Conservation (phyloP, 2,797 vertebrate species). For the Sphenopsis melanotis region DNA sequence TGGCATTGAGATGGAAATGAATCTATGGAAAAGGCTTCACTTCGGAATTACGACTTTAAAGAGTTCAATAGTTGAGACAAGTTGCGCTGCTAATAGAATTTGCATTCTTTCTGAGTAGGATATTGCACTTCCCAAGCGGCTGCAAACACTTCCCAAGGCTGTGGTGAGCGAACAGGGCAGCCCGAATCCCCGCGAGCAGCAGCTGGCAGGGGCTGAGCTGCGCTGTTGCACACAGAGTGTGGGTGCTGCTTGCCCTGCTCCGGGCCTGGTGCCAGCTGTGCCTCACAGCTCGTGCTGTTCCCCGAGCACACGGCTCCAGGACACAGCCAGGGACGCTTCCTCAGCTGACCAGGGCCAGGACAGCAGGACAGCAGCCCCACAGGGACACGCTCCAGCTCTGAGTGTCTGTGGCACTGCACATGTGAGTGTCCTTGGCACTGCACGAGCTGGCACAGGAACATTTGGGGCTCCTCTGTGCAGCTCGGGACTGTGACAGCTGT, state of each 20-base stretch:
- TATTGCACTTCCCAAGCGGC: not conserved
- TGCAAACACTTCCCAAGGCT: not conserved
- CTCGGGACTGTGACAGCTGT: accelerated
- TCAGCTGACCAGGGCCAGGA: not conserved
- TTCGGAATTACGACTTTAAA: not conserved
- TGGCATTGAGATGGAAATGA: not conserved
- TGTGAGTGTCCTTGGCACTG: accelerated
- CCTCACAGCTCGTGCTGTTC: not conserved
- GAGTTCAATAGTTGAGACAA: not conserved
- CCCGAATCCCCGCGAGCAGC: not conserved
- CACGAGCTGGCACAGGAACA: accelerated
- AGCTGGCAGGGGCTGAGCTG: not conserved
- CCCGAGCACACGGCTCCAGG: not conserved
- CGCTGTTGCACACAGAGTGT: accelerated
- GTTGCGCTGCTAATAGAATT: no score
- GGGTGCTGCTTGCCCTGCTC: not conserved
- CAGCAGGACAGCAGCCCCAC: no score
- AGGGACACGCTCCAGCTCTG: no score
- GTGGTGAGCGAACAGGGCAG: not conserved
- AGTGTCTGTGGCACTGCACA: no score
- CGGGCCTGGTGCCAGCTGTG: accelerated
- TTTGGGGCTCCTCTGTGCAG: not conserved
- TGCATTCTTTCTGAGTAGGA: not conserved
- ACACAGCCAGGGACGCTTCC: not conserved
- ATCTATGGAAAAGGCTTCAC: not conserved